These are phyloP conservation scores for Electrona antarctica DNA, from an alignment of 2,113 vertebrate species.

Conservation along the genomic window DNA sequence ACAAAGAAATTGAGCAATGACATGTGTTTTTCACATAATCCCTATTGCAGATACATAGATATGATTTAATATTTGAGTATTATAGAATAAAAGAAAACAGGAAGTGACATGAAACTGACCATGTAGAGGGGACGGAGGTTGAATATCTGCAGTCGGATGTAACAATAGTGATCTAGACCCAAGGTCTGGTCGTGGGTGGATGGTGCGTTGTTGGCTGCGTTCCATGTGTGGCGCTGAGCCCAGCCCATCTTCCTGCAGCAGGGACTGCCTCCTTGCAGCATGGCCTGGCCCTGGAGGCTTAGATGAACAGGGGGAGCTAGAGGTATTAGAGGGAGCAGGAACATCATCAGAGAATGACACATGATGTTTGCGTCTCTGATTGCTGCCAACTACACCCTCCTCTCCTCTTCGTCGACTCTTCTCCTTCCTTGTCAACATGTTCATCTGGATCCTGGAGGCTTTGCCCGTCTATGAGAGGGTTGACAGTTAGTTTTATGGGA, in stretches of 20 bases:
- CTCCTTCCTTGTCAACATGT: slow-evolving; percentile 89
- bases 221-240: slow-evolving; percentile 1
- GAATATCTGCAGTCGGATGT: slow-evolving; percentile 33
- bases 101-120: slow-evolving; percentile 36
- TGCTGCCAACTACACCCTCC: slow-evolving; percentile 3
- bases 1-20: too few relatives aligned
- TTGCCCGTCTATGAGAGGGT: slow-evolving; percentile 84
- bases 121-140: slow-evolving; percentile 19
- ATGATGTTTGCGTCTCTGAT: slow-evolving; percentile 25
- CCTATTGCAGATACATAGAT: too few relatives aligned
- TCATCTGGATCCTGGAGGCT: slow-evolving; percentile 90
- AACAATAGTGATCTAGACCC: slow-evolving; percentile 39
- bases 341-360: slow-evolving; percentile 26
- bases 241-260: slow-evolving; percentile 57
- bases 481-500: background rate
- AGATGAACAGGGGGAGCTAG: slow-evolving; percentile 29
- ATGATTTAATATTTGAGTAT: too few relatives aligned
- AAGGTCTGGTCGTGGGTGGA: slow-evolving; percentile 45
- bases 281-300: slow-evolving; percentile 35
- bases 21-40: too few relatives aligned
- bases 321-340: slow-evolving; percentile 15
- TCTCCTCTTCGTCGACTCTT: slow-evolving; percentile 82
- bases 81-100: background rate
- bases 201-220: slow-evolving; percentile 25
- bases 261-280: slow-evolving; percentile 47